Conservation (phyloP, 2,113 vertebrate genomes). For the Camelus bactrianus region DNA sequence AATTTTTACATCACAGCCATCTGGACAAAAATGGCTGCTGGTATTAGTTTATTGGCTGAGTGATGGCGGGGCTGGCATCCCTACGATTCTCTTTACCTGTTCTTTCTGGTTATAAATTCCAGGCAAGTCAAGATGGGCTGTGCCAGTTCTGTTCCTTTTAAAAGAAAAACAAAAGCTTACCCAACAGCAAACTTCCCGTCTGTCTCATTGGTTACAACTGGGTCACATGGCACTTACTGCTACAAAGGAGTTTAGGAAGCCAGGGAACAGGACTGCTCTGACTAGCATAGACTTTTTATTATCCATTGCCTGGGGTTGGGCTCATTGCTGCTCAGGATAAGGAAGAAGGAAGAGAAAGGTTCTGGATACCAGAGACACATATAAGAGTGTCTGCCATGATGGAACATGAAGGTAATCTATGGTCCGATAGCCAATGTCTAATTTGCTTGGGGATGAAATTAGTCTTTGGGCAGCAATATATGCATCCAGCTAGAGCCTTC, state of each 20-base stretch:
- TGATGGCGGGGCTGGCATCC: not conserved
- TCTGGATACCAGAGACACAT: not conserved
- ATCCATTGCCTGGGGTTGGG: not conserved
- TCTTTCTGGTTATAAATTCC: not conserved
- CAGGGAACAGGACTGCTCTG: not conserved
- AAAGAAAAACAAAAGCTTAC: conserved; percentile 15
- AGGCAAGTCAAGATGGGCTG: not conserved
- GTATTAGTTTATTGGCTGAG: not conserved
- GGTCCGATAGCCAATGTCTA: not conserved
- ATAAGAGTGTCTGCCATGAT: not conserved
- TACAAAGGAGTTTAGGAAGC: not conserved
- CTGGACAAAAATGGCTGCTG: not conserved
- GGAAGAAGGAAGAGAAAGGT: not conserved
- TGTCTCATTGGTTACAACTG: not conserved
- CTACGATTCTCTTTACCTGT: not conserved
- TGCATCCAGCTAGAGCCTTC: not conserved
- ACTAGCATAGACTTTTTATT: not conserved
- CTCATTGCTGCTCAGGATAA: not conserved
- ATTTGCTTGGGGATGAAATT: conserved; percentile 19
- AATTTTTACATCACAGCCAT: not conserved
- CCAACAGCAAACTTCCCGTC: not conserved
- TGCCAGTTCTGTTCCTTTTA: not conserved
- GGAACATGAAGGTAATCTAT: not conserved
- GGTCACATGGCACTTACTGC: not conserved
- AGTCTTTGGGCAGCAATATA: not conserved